Evolutionary conservation across 2,113 vertebrate genomes (phyloP).

Genomic region (Rostratula benghalensis): DNA sequence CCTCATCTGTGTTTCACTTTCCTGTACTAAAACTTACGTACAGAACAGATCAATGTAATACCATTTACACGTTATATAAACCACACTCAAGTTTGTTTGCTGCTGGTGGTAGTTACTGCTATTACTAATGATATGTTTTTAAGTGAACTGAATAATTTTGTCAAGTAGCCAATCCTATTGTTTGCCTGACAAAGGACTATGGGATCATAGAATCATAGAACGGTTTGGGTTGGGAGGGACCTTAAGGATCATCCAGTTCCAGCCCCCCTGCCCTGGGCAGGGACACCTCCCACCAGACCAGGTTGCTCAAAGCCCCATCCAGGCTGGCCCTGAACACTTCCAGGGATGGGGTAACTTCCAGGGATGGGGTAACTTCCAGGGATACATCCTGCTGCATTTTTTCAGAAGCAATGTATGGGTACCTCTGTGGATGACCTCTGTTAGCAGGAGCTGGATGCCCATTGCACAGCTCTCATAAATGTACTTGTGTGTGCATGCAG

Average conservation of each 20-base stretch:
- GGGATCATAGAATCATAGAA: not conserved
- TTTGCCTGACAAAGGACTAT: not conserved
- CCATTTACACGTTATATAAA: not conserved
- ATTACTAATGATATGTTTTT: not conserved
- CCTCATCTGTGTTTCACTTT: not conserved
- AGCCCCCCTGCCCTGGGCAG: no score
- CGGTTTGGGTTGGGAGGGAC: no score
- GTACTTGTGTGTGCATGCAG: not conserved
- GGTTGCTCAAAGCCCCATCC: no score
- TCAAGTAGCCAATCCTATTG: not conserved
- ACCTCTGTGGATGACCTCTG: not conserved
- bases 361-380: no score
- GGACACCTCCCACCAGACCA: no score
- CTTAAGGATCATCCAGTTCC: no score
- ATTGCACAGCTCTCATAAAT: not conserved
- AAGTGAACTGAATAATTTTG: not conserved
- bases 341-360: no score
- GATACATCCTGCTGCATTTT: no score
- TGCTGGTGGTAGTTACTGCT: not conserved
- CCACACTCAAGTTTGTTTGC: not conserved
- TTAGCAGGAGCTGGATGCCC: not conserved
- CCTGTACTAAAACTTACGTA: not conserved
- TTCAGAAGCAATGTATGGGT: not conserved
- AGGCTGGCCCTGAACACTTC: no score
- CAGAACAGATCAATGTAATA: no score